These are phyloP conservation scores for Xenopus petersii DNA, from an alignment of 2,797 vertebrate species.

Conservation along the genomic window DNA sequence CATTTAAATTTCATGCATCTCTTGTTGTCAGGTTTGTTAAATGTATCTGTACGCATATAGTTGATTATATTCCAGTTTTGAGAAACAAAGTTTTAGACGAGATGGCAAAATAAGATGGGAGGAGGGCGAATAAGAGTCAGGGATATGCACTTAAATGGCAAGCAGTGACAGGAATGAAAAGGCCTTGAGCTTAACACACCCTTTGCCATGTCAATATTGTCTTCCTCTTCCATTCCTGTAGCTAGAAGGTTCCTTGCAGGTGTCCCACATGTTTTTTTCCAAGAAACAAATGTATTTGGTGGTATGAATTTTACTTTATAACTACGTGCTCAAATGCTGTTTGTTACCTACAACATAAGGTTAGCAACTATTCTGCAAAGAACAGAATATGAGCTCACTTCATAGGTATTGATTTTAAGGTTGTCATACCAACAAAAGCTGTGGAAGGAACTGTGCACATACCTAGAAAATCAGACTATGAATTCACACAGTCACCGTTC, in stretches of 20 bases:
- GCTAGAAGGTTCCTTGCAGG: constrained; percentile 31
- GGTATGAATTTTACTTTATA: constrained; percentile 20
- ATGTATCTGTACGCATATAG: no score
- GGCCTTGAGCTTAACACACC: constrained; percentile 35
- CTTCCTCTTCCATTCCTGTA: constrained; percentile 22
- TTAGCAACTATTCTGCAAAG: constrained; percentile 19
- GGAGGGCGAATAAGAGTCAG: constrained; percentile 1
- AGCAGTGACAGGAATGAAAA: constrained; percentile 36
- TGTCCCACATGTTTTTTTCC: constrained; percentile 29
- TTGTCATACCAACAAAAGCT: constrained; percentile 1
- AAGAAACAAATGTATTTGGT: constrained; percentile 23
- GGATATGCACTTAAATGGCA: constrained; percentile 29
- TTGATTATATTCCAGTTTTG: no score
- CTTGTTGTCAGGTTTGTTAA: no score
- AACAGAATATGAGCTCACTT: constrained; percentile 21
- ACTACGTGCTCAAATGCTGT: constrained; percentile 4
- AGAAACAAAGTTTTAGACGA: neutral
- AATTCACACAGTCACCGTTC: no score
- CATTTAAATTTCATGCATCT: no score
- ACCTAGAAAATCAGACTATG: no score
- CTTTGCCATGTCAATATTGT: constrained; percentile 29
- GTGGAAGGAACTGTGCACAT: neutral
- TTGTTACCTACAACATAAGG: constrained; percentile 21
- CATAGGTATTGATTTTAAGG: constrained; percentile 6
- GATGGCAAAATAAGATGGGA: constrained; percentile 12